Evolutionary conservation across 2,797 vertebrate genomes (phyloP), one percentile per base, ranked within the genome.

Genomic region (Falco concolor): DNA sequence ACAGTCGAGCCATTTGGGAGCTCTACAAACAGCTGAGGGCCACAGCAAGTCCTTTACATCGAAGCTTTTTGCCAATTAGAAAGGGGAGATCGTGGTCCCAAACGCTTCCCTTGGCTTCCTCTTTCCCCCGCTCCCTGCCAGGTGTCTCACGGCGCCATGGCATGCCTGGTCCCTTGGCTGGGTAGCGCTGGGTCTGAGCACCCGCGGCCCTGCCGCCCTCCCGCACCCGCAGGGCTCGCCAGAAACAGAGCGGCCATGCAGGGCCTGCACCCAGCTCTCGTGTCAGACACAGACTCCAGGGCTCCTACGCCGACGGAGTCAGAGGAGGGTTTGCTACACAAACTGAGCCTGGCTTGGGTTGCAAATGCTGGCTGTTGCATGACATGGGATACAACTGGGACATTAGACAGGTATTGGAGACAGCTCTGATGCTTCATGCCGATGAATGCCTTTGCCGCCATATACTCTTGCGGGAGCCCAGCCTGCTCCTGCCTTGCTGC

Each of bases 401-500:
- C 74, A 70, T 91, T 91, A 95, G 92, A 94, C 95, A 97, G 91
- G 95, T 83, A 95, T 1, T 95, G 91, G 89, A 91, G 84, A 96
- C 95, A 97, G 92, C 96, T 94, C 87, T 95, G 90, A 13, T 90
- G 95, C 94, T 95, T 96, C 95, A 95, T 97, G 92, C 94, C 93
- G 88, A 93, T 91, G 94, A 84, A 59, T 78, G 94, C 91, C 84
- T 92, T 93, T 97, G 97, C 98, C 94, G 96, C 83, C 84, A 0
- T 18, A 15, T 17, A n/a, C 89, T 95, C 47, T 70, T 14, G 85
- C 14, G 19, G 72, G 72, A 69, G 91, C 52, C 67, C 15, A 5
- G 72, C 89, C 65, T 1, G 4, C 64, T 49, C 74, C 89, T 73
- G 75, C 84, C 89, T 44, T 5, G 42, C 69, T 59, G 81, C 68